Base-by-base conservation (phyloP, 2,888 invertebrate genomes). In the Pecten maximus region DNA sequence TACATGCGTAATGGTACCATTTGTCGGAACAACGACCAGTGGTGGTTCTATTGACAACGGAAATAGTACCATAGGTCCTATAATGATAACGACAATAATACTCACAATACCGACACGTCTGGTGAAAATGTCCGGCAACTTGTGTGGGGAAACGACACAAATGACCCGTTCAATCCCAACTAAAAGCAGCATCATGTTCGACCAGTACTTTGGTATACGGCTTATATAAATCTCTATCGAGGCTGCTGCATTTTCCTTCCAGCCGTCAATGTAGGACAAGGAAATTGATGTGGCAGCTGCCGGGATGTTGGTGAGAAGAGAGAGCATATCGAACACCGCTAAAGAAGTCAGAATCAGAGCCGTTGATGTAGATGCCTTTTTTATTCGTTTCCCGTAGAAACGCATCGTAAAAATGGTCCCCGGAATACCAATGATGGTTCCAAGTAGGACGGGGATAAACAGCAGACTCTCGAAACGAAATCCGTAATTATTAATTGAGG, bases 171-270 rank as follows among this genome's bases (percentile, higher is more conserved):
- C 60, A n/a, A 60, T n/a, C 60, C 60, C 60, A n/a, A 60, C 23
- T 8, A 60, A 23, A 60, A 60, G 60, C 6, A 60, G n/a, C n/a
- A 60, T n/a, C 60, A 60, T 16, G 60, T 60, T 60, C 1, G 60
- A 60, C 60, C 60, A 60, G 60, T 60, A 60, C 60, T 60, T 60
- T 23, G 60, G 60, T 60, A 60, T 60, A n/a, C 60, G 60, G 19
- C 23, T n/a, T 1, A 60, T n/a, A 23, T 60, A 60, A 2, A 60
- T 23, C 23, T 2, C 23, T 60, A 60, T n/a, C 6, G 60, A 60
- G n/a, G 16, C 23, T n/a, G 16, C 60, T 8, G 60, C 0, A 23
- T 23, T 60, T n/a, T 60, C 60, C 23, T 60, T 60, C 60, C 60
- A 60, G 1, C 60, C 60, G 60, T 60, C 60, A 23, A 60, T 60